Conservation (phyloP, 1,140 invertebrate species). For the Ostrea edulis region DNA sequence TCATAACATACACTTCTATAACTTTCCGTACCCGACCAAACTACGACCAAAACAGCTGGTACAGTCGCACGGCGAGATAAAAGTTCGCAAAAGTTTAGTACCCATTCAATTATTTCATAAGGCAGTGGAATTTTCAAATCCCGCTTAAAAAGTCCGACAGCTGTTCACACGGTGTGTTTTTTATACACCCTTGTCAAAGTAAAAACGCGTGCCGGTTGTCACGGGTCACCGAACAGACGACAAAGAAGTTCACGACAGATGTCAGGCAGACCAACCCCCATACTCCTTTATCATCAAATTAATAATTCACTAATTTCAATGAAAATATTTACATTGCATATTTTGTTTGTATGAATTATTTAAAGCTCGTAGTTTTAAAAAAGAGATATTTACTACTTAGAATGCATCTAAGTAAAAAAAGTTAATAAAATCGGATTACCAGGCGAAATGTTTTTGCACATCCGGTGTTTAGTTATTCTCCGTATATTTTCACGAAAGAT, state of each 20-base stretch:
- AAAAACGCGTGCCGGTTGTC: slow-evolving; percentile 12
- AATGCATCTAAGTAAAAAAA: background rate
- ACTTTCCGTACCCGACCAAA: too few relatives aligned
- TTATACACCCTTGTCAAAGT: background rate
- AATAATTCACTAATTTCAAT: slow-evolving; percentile 15
- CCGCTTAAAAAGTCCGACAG: slow-evolving; percentile 24
- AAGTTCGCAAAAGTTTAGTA: background rate
- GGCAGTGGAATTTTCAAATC: slow-evolving; percentile 4
- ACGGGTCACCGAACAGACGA: background rate
- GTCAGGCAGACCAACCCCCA: background rate
- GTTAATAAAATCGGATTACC: background rate
- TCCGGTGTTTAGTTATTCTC: background rate
- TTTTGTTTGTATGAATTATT: background rate
- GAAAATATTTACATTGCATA: slow-evolving; percentile 38
- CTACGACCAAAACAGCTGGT: background rate
- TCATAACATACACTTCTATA: too few relatives aligned
- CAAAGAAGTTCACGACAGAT: background rate
- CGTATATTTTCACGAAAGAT: background rate
- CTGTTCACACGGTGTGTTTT: background rate
- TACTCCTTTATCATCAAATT: background rate
- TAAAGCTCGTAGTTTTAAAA: background rate
- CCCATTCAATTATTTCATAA: background rate
- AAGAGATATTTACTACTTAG: background rate
- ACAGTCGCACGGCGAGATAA: background rate
- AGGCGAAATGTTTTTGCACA: background rate